phyloP scores from a whole-genome alignment of 2,888 invertebrate genomes.

The Limnephilus rhombicus region DNA sequence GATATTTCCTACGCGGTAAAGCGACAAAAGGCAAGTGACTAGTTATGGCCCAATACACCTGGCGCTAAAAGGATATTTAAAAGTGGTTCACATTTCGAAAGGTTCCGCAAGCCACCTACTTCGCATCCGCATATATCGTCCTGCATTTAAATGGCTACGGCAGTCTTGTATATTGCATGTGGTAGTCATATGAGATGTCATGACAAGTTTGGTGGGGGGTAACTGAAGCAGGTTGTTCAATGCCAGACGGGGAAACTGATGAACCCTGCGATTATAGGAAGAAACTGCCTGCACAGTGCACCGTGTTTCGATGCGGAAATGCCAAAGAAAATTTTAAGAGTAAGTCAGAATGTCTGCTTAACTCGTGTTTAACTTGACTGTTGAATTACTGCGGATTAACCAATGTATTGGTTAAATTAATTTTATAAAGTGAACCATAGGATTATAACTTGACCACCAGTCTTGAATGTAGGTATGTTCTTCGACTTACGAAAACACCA shows the following conservation, averaged over 20 bases:
- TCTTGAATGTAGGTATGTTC: no score
- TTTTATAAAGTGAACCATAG: no score
- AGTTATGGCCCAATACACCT: neutral
- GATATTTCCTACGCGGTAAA: neutral
- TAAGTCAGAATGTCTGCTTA: neutral
- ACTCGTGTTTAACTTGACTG: no score
- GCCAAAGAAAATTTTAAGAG: neutral
- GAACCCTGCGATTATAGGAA: neutral
- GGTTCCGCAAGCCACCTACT: neutral
- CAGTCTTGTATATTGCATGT: neutral
- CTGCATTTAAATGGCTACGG: neutral
- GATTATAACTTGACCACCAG: no score
- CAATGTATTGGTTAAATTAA: neutral
- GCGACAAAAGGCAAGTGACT: neutral
- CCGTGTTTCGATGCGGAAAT: neutral
- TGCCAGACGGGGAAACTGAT: neutral
- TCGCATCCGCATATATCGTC: neutral
- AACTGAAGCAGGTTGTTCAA: neutral
- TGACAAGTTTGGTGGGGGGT: neutral
- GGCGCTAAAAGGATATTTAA: neutral
- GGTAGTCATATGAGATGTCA: neutral
- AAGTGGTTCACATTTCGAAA: neutral
- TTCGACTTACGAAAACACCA: neutral
- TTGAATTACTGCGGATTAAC: no score
- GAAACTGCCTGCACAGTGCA: neutral